Conservation (phyloP, 1,140 invertebrate species). For the Ips typographus region DNA sequence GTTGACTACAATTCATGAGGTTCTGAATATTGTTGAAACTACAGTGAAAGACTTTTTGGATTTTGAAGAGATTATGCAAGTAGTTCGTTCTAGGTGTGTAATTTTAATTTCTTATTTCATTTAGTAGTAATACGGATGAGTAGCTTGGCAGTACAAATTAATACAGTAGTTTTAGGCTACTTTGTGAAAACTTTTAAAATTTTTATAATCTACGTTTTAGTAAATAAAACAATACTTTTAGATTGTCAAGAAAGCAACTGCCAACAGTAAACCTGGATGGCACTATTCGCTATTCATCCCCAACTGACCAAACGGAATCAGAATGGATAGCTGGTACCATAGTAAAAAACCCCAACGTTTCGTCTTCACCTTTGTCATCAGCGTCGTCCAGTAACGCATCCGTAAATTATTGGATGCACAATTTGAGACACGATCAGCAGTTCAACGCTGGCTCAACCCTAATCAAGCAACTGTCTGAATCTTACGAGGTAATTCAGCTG, state of each 20-base stretch:
- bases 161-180: too few species aligned
- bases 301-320: conserved; percentile 44
- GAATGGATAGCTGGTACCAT: conserved; percentile 42
- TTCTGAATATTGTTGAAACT: conserved; percentile 55
- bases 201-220: too few species aligned
- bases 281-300: conserved; percentile 46
- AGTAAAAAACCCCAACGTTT: conserved; percentile 9
- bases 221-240: background rate
- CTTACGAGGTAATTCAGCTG: conserved; percentile 11
- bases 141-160: too few species aligned
- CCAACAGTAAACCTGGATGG: conserved; percentile 48
- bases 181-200: too few species aligned
- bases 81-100: conserved; percentile 54
- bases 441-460: conserved; percentile 21
- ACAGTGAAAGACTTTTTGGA: conserved; percentile 53
- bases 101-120: background rate
- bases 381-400: conserved; percentile 37
- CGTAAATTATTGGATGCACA: conserved; percentile 46
- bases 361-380: conserved; percentile 37
- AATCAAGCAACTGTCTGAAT: conserved; percentile 21
- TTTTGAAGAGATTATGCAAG: conserved; percentile 54
- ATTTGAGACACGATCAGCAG: conserved; percentile 37
- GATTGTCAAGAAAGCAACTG: conserved; percentile 47
- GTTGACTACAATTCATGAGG: conserved; percentile 60
- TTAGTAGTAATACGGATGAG: too few species aligned